Evolutionary conservation across 2,888 invertebrate species (phyloP), one percentile per base, ranked within the genome.

Genomic region (Siphonodentalium dalli): DNA sequence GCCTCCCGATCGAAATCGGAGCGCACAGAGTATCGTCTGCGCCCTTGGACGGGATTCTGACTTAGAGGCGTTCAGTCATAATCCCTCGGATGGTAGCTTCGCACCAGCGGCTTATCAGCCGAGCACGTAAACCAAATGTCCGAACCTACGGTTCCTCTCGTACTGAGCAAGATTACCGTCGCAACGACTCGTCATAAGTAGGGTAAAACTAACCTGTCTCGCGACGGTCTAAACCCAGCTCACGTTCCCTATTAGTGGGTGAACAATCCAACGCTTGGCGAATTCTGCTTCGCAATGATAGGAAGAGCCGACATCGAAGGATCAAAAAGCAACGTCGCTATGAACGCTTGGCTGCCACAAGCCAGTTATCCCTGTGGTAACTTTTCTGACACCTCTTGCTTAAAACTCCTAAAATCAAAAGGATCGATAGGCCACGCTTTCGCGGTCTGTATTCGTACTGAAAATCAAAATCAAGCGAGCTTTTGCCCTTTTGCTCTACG

Each of bases 231-330:
- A 85, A 86, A 85, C 85, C 85, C 85, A 85, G 85, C 85, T 86
- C 86, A 86, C 85, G 84, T 86, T 86, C 85, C 85, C 85, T 86
- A 79, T 86, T 85, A 79, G 84, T 83, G 86, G 86, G 85, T 87
- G 86, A 87, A 87, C 87, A 87, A 87, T 87, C 87, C 87, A 83
- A 87, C 87, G 84, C 87, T 87, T 87, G 84, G 85, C 82, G 85
- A 87, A 85, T 87, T 87, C 85, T 85, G 87, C 87, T 87, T 87
- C 86, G 83, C 86, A 86, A 87, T 87, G 86, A 87, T 87, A 87
- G 87, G 87, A 87, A 87, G 87, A 88, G 87, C 86, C 87, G 87
- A 88, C 85, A 87, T 87, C 87, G 86, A 88, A 86, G 77, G 85
- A 87, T 87, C 86, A 87, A 87, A 87, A 87, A 86, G 86, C 86